phyloP scores from a whole-genome alignment of 92 coral and sea anemone genomes.

The Epizoanthus rinbou region DNA sequence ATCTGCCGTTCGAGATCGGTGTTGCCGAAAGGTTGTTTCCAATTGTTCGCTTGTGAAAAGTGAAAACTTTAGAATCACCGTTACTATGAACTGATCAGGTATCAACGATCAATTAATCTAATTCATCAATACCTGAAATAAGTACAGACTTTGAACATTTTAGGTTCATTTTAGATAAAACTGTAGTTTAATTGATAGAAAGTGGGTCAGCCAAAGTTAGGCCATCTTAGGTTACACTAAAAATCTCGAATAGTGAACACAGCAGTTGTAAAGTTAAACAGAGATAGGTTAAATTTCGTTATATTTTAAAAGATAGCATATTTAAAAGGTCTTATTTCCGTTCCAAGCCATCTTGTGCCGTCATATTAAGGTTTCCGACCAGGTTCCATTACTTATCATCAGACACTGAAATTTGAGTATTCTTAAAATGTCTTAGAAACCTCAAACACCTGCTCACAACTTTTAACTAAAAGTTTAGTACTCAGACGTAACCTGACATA shows the following conservation, averaged over 20 bases:
- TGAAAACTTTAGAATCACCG: too few relatives aligned
- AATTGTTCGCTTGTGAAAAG: too few relatives aligned
- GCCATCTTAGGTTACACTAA: conserved; percentile 16
- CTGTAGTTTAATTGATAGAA: conserved; percentile 3
- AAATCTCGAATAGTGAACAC: neutral
- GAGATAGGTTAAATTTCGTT: neutral
- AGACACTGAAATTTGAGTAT: neutral
- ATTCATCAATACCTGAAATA: too few relatives aligned
- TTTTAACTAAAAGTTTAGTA: too few relatives aligned
- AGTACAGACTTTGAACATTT: neutral
- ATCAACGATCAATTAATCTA: too few relatives aligned
- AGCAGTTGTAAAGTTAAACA: neutral
- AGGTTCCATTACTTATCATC: neutral
- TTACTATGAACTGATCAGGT: too few relatives aligned
- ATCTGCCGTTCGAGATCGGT: too few relatives aligned
- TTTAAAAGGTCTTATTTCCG: conserved; percentile 26
- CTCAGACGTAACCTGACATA: too few relatives aligned
- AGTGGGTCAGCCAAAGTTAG: neutral
- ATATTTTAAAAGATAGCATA: neutral
- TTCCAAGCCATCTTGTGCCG: neutral
- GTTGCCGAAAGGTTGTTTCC: too few relatives aligned
- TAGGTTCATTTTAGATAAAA: neutral
- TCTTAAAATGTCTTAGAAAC: too few relatives aligned
- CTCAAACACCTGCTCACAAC: too few relatives aligned
- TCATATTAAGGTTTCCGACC: neutral